A percentile compares a stretch with the other conserved stretches of the same genome.
phyloP scores from a whole-genome alignment of 1,140 invertebrate genomes.

The Trichoplusia ni region DNA sequence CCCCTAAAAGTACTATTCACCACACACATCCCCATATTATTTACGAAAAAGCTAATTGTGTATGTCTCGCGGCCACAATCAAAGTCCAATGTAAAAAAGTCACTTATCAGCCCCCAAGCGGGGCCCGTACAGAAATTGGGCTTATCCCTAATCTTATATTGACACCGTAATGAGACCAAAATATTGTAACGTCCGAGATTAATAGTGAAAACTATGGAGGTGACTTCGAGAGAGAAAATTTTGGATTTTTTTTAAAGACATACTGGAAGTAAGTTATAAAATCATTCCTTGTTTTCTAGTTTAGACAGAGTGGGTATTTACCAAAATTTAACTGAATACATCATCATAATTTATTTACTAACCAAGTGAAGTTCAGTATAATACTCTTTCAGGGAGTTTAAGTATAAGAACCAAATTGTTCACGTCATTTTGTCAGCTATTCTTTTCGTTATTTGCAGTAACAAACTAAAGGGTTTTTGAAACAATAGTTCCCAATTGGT shows the following conservation, averaged over 20 bases:
- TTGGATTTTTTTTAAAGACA: conserved; percentile 3
- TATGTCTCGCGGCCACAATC: conserved; percentile 67
- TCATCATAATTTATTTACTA: too few species aligned
- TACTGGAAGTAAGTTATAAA: too few species aligned
- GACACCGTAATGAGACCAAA: conserved; percentile 77
- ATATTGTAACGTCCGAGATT: conserved; percentile 67
- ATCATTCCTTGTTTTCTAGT: background rate
- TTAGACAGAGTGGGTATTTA: background rate
- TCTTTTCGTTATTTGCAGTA: too few species aligned
- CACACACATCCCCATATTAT: conserved; percentile 17
- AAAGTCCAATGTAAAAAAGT: conserved; percentile 57
- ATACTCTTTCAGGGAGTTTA: too few species aligned
- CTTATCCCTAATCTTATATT: conserved; percentile 79
- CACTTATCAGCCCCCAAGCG: conserved; percentile 47
- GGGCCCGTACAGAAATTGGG: conserved; percentile 57
- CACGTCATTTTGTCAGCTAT: too few species aligned
- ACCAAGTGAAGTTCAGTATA: too few species aligned
- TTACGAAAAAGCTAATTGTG: conserved; percentile 56
- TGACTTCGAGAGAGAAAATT: background rate
- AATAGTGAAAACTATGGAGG: conserved; percentile 46
- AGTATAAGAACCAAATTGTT: too few species aligned
- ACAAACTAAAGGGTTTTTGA: too few species aligned
- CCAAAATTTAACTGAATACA: background rate
- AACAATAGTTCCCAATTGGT: too few species aligned
- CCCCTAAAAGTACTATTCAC: background rate